A percentile compares a stretch with the other conserved stretches of the same genome.
These are phyloP conservation scores for Misgurnus anguillicaudatus DNA, from an alignment of 2,113 vertebrate species.

Conservation along the genomic window DNA sequence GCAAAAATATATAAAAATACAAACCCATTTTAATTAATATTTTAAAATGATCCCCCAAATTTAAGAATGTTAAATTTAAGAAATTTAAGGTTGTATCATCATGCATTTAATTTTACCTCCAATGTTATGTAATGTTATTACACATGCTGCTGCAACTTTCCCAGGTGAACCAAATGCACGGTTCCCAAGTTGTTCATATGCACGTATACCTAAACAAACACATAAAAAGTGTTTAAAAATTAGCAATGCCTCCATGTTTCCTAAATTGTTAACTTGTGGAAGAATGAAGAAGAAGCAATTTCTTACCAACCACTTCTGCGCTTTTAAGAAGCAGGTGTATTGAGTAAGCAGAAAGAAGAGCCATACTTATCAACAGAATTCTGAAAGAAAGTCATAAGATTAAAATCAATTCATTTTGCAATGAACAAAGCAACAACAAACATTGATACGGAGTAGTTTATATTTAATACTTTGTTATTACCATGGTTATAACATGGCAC, in stretches of 20 bases:
- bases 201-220: constrained; percentile 75
- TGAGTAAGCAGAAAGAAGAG: constrained; percentile 82
- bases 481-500: too few species aligned
- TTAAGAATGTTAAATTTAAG: background rate
- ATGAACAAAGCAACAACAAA: background rate
- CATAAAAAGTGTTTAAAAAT: background rate
- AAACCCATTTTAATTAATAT: too few species aligned
- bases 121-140: constrained; percentile 84
- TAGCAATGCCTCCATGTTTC: too few species aligned
- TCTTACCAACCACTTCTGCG: constrained; percentile 81
- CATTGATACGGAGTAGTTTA: too few species aligned
- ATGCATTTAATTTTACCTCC: constrained; percentile 72
- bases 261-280: too few species aligned
- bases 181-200: constrained; percentile 85
- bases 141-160: constrained; percentile 75
- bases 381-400: constrained; percentile 57
- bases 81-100: too few species aligned
- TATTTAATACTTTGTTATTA: too few species aligned
- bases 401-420: background rate
- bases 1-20: too few species aligned
- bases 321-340: constrained; percentile 83
- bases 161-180: constrained; percentile 78
- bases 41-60: background rate
- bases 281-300: too few species aligned
- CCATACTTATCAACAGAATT: constrained; percentile 75